Evolutionary conservation across 2,797 vertebrate species (phyloP), one percentile per base, ranked within the genome.

Genomic region (Erithacus rubecula): DNA sequence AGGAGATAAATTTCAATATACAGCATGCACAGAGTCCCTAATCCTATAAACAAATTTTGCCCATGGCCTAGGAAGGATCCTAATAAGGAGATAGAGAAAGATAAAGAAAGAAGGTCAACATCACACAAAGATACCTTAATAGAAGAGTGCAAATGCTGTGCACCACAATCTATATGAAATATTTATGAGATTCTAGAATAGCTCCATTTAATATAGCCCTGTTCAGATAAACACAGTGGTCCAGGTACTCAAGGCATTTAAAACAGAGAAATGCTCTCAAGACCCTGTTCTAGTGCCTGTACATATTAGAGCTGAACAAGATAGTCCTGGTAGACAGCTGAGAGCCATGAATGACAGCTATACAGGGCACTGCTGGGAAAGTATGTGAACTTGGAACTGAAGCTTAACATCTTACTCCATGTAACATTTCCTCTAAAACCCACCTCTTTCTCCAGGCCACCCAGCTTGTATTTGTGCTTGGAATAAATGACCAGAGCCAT

Each of bases 1-100:
- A 78, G 26, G 29, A 78, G 21, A 78, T 7, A 53, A 60, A 83
- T 77, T 75, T 34, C 27, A 71, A 46, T 68, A 34, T 1, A 10
- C 16, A 74, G 4, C 16, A 72, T 0, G 0, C n/a, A 63, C 14
- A 37, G n/a, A 52, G 11, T 10, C 20, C 6, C 23, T 30, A 67
- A 15, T 8, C 29, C 64, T 74, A 17, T 39, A 53, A 60, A 46
- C 12, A 46, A 27, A 21, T 26, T 90, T 89, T 75, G 47, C 32
- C 9, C 14, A 17, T 39, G 15, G 13, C 13, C 16, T 34, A 83
- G 36, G 30, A 68, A 53, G 15, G 22, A 64, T 17, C 29, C 29
- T 71, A 60, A 46, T 22, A 78, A 87, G 12, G 29, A 5, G 69
- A 21, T 1, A 60, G 11, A 46, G 19, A 60, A 77, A 9, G 9